Percentiles rank a stretch among this genome's conserved stretches.
Conservation (phyloP, 2,797 vertebrate genomes). For the Fringilla coelebs region DNA sequence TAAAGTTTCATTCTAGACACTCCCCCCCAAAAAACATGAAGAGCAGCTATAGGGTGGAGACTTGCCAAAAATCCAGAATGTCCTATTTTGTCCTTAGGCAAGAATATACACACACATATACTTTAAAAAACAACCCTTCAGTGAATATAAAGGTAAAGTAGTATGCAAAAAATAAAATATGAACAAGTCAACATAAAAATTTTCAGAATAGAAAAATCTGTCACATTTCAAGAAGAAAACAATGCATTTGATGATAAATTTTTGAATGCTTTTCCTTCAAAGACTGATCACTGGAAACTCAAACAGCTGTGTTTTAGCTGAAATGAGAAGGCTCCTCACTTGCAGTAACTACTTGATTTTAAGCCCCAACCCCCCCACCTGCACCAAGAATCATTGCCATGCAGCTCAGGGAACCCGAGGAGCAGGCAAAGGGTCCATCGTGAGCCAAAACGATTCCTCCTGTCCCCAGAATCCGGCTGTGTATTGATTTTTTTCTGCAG, state of each 20-base stretch:
- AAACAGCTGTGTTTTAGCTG: background rate
- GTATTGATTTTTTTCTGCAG: conserved; percentile 5
- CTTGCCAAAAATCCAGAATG: conserved; percentile 48
- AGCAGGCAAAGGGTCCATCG: background rate
- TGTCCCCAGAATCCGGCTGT: background rate
- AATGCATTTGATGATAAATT: conserved; percentile 44
- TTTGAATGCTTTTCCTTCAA: conserved; percentile 49
- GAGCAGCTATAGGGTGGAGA: conserved; percentile 33
- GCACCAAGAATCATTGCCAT: background rate
- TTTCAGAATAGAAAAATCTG: conserved; percentile 68
- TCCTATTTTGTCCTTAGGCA: conserved; percentile 52
- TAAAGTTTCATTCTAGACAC: background rate
- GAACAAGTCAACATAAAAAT: conserved; percentile 24
- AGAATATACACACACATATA: conserved; percentile 39
- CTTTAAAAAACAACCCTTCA: conserved; percentile 49
- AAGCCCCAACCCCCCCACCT: background rate
- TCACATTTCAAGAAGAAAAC: conserved; percentile 69
- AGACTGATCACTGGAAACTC: background rate
- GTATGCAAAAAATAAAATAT: conserved; percentile 53
- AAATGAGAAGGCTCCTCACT: background rate
- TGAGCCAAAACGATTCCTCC: background rate
- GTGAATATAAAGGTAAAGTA: conserved; percentile 58
- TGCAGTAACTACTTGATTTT: background rate
- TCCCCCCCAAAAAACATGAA: background rate
- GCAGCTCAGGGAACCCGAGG: conserved; percentile 13